phyloP scores from a whole-genome alignment of 2,888 invertebrate genomes.

The Aproaerema taeniolella region DNA sequence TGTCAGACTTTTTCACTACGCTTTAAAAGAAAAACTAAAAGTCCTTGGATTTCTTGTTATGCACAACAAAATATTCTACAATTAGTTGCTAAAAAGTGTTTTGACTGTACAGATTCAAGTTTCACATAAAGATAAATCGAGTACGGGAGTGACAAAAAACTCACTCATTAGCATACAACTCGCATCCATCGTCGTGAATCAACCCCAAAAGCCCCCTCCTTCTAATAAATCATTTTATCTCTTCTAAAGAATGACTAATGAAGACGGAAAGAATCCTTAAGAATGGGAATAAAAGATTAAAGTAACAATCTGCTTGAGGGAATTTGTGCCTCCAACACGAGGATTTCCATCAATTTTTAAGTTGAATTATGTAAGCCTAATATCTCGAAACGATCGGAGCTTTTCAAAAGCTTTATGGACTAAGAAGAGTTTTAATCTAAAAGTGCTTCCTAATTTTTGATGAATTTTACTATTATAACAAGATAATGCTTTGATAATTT shows the following conservation, averaged over 20 bases:
- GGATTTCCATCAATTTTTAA: slow-evolving; percentile 10
- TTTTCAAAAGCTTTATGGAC: too few relatives aligned
- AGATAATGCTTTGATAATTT: too few relatives aligned
- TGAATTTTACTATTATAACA: too few relatives aligned
- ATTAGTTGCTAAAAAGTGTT: too few relatives aligned
- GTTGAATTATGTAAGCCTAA: slow-evolving; percentile 5
- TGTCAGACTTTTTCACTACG: too few relatives aligned
- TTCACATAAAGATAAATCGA: too few relatives aligned
- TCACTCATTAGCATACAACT: slow-evolving; percentile 40
- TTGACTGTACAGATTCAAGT: too few relatives aligned
- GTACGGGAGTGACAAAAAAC: slow-evolving; percentile 19
- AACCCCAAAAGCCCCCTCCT: slow-evolving; percentile 29
- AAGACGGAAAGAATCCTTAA: slow-evolving; percentile 41
- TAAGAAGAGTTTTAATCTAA: too few relatives aligned
- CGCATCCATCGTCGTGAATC: slow-evolving; percentile 35
- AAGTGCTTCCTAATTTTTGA: too few relatives aligned
- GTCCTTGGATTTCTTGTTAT: too few relatives aligned
- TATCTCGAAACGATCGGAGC: slow-evolving; percentile 4
- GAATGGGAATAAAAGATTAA: slow-evolving; percentile 52
- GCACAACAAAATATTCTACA: too few relatives aligned
- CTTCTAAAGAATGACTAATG: slow-evolving; percentile 59
- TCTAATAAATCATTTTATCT: slow-evolving; percentile 64
- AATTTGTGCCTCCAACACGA: slow-evolving; percentile 29
- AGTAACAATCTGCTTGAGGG: slow-evolving; percentile 45
- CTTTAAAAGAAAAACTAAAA: too few relatives aligned